phyloP scores from a whole-genome alignment of 2,113 vertebrate genomes.

The Micromys minutus region DNA sequence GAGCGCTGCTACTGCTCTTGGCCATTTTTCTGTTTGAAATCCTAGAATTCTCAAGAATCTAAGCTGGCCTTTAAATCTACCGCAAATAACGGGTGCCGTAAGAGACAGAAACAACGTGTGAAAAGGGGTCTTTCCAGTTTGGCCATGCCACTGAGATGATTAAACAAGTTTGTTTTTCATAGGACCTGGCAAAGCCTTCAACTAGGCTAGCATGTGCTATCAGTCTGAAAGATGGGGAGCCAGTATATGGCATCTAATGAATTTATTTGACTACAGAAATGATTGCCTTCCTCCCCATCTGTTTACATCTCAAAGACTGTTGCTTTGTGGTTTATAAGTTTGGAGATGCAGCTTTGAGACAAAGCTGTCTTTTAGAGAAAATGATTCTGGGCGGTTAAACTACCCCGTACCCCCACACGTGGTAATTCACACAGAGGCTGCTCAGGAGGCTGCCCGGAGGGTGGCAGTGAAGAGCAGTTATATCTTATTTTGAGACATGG shows the following conservation, averaged over 20 bases:
- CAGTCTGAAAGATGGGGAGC: background rate
- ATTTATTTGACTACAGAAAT: slow-evolving; percentile 9
- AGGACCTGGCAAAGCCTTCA: slow-evolving; percentile 21
- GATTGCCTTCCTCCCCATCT: background rate
- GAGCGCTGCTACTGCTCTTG: background rate
- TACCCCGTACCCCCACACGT: background rate
- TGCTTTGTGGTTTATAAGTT: background rate
- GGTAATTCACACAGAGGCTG: background rate
- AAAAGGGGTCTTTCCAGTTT: background rate
- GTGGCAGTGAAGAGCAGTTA: background rate
- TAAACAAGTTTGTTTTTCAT: background rate
- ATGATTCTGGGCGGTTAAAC: background rate
- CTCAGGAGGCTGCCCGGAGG: background rate
- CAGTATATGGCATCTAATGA: background rate
- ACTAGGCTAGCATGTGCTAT: background rate
- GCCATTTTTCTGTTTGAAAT: background rate
- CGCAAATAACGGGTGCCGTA: slow-evolving; percentile 10
- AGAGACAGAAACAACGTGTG: background rate
- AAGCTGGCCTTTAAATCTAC: background rate
- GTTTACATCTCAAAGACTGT: slow-evolving; percentile 22
- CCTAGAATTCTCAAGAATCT: background rate
- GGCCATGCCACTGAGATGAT: background rate
- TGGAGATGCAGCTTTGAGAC: background rate
- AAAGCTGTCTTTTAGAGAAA: slow-evolving; percentile 11
- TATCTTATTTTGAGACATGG: background rate